Conservation (phyloP, 2,888 invertebrate species). For the Anorthoa munda region DNA sequence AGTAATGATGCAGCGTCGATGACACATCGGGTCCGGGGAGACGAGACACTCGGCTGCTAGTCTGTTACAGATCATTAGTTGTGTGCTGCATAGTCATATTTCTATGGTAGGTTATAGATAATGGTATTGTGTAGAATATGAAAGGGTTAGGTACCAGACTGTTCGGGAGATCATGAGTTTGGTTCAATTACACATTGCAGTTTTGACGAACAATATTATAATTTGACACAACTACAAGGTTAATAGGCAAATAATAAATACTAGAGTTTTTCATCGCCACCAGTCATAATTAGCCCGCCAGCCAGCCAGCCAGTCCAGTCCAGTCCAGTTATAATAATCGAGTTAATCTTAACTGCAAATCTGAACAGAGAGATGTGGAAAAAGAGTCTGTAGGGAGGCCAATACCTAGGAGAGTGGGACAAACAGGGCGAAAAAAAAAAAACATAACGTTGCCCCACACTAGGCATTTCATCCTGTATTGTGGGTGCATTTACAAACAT, state of each 20-base stretch:
- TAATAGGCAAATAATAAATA: background rate
- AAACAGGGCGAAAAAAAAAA: too few species aligned
- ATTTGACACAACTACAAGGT: too few species aligned
- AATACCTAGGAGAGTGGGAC: too few species aligned
- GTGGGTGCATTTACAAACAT: too few species aligned
- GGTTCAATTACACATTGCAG: background rate
- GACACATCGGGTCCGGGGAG: constrained; percentile 43
- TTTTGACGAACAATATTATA: background rate
- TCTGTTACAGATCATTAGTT: constrained; percentile 39
- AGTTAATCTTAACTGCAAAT: too few species aligned
- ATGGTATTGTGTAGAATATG: background rate
- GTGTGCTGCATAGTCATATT: constrained; percentile 4
- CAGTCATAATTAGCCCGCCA: too few species aligned
- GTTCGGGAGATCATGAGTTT: background rate
- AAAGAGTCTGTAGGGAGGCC: too few species aligned
- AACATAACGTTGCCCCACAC: too few species aligned
- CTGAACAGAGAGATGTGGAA: too few species aligned
- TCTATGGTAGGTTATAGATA: background rate
- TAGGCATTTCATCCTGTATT: too few species aligned
- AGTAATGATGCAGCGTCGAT: constrained; percentile 37
- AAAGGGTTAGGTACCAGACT: background rate
- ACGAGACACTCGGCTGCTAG: constrained; percentile 23
- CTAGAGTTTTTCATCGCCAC: background rate
- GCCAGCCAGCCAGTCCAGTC: too few species aligned
- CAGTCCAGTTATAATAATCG: too few species aligned